Conservation (phyloP, 1,140 invertebrate species). For the Caenorhabditis brenneri region DNA sequence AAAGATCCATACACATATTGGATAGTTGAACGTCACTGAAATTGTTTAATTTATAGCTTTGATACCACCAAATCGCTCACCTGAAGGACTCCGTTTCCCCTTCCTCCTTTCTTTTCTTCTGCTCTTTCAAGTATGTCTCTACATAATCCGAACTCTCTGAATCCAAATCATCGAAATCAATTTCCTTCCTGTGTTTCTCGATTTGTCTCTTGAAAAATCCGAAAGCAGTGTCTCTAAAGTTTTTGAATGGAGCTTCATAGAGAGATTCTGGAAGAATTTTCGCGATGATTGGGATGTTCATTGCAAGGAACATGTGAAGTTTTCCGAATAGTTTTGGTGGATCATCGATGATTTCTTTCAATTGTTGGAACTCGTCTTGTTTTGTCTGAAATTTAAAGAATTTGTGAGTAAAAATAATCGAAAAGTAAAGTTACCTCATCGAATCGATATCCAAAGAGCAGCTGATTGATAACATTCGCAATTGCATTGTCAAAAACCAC, state of each 20-base stretch:
- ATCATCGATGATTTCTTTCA: neutral
- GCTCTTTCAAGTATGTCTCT: constrained; percentile 55
- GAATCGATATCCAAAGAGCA: constrained; percentile 48
- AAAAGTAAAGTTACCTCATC: neutral
- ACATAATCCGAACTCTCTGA: constrained; percentile 48
- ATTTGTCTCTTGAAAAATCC: constrained; percentile 50
- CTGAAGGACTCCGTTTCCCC: constrained; percentile 27
- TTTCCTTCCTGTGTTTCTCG: constrained; percentile 13
- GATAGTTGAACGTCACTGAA: constrained; percentile 8
- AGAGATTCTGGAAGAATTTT: neutral
- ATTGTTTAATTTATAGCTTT: neutral
- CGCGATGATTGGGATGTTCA: neutral
- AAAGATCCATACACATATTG: constrained; percentile 62
- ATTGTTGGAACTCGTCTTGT: neutral
- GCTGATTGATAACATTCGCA: constrained; percentile 55
- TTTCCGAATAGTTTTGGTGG: neutral
- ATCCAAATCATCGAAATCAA: constrained; percentile 10
- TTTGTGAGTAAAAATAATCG: neutral
- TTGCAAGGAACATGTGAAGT: neutral
- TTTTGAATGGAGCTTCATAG: constrained; percentile 4
- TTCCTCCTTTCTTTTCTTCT: constrained; percentile 36
- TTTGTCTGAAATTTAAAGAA: neutral
- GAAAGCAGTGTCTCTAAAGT: neutral
- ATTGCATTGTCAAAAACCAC: neutral
- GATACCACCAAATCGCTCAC: neutral